These are phyloP conservation scores for Antheraea pernyi DNA, from an alignment of 1,140 invertebrate genomes.

Conservation along the genomic window DNA sequence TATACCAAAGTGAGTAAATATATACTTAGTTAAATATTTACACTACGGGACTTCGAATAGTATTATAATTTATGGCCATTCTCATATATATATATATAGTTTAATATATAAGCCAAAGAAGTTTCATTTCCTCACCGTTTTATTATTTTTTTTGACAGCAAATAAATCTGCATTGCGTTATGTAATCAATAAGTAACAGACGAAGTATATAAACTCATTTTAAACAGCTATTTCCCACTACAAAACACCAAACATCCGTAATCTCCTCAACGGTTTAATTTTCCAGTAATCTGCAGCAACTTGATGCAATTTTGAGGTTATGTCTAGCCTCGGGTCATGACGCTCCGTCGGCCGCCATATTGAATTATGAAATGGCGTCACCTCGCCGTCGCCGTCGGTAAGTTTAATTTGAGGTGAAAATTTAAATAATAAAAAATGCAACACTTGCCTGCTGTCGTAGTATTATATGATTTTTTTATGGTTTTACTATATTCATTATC, in stretches of 20 bases:
- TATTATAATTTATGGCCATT: too few relatives aligned
- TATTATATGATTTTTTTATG: too few relatives aligned
- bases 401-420: conserved; percentile 29
- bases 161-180: too few relatives aligned
- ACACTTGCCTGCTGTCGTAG: not conserved
- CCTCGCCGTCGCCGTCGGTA: conserved; percentile 18
- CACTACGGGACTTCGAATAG: too few relatives aligned
- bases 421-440: conserved; percentile 8
- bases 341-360: conserved; percentile 39
- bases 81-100: too few relatives aligned
- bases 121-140: too few relatives aligned
- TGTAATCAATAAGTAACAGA: too few relatives aligned
- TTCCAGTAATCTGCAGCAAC: conserved; percentile 31
- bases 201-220: not conserved
- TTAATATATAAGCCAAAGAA: too few relatives aligned
- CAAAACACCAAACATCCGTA: conserved; percentile 13
- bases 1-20: too few relatives aligned
- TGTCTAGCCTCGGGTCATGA: conserved; percentile 41
- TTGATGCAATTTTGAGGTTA: conserved; percentile 50
- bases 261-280: conserved; percentile 24
- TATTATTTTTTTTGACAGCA: too few relatives aligned
- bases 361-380: conserved; percentile 41
- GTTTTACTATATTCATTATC: too few relatives aligned
- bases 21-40: too few relatives aligned
- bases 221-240: not conserved